phyloP scores from a whole-genome alignment of 2,888 invertebrate species.

The Frankliniella fusca region DNA sequence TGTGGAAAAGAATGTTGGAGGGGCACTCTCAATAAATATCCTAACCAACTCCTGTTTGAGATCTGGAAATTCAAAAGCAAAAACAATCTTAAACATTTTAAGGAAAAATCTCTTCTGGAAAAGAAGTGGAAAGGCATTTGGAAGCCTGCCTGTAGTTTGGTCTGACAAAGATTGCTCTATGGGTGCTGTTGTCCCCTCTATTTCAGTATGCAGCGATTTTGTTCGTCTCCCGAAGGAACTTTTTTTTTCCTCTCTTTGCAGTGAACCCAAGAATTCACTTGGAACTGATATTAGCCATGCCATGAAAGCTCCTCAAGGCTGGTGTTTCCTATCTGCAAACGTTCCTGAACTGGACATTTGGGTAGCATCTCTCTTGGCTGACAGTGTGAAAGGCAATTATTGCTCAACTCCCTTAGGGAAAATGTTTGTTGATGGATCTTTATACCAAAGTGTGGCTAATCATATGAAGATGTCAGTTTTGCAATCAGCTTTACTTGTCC shows the following conservation, averaged over 20 bases:
- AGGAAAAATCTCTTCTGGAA: constrained; percentile 14
- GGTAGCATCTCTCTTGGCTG: neutral
- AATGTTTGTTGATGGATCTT: neutral
- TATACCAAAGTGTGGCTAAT: neutral
- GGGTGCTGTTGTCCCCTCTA: neutral
- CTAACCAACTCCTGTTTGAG: neutral
- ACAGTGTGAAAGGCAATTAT: neutral
- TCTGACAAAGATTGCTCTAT: neutral
- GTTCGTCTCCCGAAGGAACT: neutral
- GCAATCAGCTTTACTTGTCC: neutral
- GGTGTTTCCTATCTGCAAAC: neutral
- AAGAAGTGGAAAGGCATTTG: neutral
- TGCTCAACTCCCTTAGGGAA: neutral
- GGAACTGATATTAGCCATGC: neutral
- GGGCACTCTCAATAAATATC: neutral
- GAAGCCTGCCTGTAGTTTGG: neutral
- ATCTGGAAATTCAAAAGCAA: neutral
- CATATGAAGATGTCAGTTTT: neutral
- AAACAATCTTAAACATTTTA: neutral
- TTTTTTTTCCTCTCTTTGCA: neutral
- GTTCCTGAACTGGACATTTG: neutral
- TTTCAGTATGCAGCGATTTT: neutral
- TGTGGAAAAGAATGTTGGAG: neutral
- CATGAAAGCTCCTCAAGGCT: neutral
- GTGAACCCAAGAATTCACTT: neutral